Conservation (phyloP, 2,888 invertebrate genomes). For the Lasioglossum leucozonium region DNA sequence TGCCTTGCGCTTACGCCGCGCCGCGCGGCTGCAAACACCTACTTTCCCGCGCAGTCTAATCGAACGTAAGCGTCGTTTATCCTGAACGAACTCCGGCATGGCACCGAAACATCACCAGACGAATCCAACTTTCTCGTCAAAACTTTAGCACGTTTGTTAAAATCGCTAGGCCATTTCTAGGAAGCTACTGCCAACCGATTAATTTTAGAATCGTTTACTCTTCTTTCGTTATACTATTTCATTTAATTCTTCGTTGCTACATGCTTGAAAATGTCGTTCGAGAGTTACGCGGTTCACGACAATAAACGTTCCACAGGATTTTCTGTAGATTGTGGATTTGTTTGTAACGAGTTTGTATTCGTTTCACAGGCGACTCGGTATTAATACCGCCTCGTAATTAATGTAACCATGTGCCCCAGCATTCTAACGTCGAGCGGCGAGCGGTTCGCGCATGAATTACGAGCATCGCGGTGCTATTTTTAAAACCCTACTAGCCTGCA, state of each 20-base stretch:
- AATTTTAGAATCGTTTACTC: too few species aligned
- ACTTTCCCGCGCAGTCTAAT: slow-evolving; percentile 1
- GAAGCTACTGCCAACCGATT: too few species aligned
- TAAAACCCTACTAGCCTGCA: neutral
- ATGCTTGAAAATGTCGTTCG: too few species aligned
- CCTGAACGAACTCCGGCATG: neutral
- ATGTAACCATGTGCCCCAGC: neutral
- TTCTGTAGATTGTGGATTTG: neutral
- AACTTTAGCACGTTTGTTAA: too few species aligned
- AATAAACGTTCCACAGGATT: neutral
- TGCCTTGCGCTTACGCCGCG: too few species aligned
- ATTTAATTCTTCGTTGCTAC: too few species aligned
- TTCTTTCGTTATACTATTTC: too few species aligned
- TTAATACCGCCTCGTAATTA: slow-evolving; percentile 1
- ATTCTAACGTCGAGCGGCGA: neutral
- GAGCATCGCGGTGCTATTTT: neutral
- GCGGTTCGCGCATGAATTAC: neutral
- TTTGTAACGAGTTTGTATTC: neutral
- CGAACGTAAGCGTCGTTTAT: slow-evolving; percentile 34
- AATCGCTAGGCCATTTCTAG: too few species aligned
- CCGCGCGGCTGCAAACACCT: neutral
- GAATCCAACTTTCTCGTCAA: slow-evolving; percentile 7
- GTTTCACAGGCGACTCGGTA: neutral
- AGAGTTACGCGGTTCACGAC: too few species aligned
- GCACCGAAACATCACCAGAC: neutral